phyloP scores from a whole-genome alignment of 2,797 vertebrate genomes.

The Anguilla megastoma region DNA sequence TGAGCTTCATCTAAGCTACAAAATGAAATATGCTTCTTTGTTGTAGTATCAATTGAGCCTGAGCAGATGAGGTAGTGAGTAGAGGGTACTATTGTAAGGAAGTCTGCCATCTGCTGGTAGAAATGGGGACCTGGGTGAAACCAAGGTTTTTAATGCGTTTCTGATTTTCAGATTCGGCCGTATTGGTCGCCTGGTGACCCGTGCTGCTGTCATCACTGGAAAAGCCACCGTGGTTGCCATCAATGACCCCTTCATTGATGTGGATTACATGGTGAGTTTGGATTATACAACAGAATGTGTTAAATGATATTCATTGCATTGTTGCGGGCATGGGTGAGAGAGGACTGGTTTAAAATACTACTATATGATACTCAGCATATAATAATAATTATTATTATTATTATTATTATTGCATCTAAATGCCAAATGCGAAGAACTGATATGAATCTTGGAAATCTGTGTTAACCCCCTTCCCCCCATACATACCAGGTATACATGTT shows the following conservation, averaged over 20 bases:
- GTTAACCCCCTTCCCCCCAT: background rate
- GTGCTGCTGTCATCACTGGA: conserved; percentile 75
- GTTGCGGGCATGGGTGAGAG: background rate
- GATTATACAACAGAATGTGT: background rate
- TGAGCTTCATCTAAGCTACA: background rate
- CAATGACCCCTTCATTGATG: conserved; percentile 96
- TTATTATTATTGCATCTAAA: background rate
- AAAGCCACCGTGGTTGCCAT: conserved; percentile 88
- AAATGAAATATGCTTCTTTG: background rate
- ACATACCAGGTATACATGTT: conserved; percentile 91
- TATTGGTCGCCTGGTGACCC: conserved; percentile 92
- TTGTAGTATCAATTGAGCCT: background rate
- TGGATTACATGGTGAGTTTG: conserved; percentile 90
- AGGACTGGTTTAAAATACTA: background rate
- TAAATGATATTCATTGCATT: background rate
- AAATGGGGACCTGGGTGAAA: background rate
- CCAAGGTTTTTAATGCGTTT: background rate
- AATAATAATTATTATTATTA: background rate
- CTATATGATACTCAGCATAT: background rate
- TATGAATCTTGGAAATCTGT: background rate
- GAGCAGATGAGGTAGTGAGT: background rate
- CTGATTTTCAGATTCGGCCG: conserved; percentile 85
- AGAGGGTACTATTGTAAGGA: background rate
- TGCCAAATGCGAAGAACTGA: background rate
- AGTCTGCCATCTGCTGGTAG: background rate